Base-by-base conservation (phyloP, 1,140 invertebrate species). In the Drosophila cardini region DNA sequence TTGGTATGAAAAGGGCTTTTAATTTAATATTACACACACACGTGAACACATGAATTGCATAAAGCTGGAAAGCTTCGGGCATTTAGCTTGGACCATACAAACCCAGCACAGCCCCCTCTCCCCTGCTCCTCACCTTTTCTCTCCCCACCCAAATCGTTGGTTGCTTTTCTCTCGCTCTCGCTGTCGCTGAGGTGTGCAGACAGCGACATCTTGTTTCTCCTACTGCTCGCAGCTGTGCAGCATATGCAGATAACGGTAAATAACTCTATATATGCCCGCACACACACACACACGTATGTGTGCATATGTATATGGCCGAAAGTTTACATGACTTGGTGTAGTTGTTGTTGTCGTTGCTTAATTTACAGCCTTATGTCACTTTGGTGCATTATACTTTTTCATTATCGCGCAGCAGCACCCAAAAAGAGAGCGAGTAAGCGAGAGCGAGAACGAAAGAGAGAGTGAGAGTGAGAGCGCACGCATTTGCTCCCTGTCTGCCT, bases 291-390 rank as follows among this genome's bases (percentile, higher is more conserved):
- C 34, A 48, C 7, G 32, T 13, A 40, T 38, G 11, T n/a, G 6
- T 8, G 3, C 34, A 13, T 26, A 36, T 65, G 16, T 18, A 40
- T 58, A 55, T 60, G 55, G 61, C 45, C 61, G 67, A 79, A 57
- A 65, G 79, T 68, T 87, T 82, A 82, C 72, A 72, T 58, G 30
- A 30, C 42, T 67, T 52, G 15, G 18, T 40, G 61, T 67, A 60
- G 52, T 76, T 68, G 69, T 86, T 85, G 70, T 73, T 87, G 69
- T 73, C 89, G 69, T 80, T 87, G 73, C 73, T 89, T 89, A 89
- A 89, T 89, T 89, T 89, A 89, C 84, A 89, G 84, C 85, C 85
- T 89, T 89, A 87, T 86, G 84, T 84, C 84, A 89, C 84, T 89
- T 89, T 82, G 81, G 85, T 89, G 84, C 84, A 89, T 89, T 89